Base-by-base conservation (phyloP, 2,797 vertebrate genomes). In the Melanotaenia nigrans region DNA sequence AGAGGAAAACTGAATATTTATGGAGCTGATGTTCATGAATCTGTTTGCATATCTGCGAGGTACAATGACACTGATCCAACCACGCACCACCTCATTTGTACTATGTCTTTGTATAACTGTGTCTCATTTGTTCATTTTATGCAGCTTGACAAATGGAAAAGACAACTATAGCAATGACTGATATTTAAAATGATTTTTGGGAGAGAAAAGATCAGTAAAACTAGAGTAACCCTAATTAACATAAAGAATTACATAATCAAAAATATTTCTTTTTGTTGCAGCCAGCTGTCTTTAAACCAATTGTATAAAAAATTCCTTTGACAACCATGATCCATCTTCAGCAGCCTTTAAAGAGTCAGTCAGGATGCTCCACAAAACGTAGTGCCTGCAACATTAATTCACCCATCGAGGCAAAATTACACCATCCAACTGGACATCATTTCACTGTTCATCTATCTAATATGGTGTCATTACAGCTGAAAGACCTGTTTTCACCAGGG, bases 391-490 rank as follows among this genome's bases (percentile, higher is more conserved):
- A 4, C 61, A 9, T 71, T 75, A 65, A 73, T 78, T 81, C 65
- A 74, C 69, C 68, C 66, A 58, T 66, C 33, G 16, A 53, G 16
- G 16, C 60, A 65, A n/a, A 82, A 63, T 71, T 30, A 68, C 67
- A 40, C 22, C 62, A 22, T 71, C 68, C 61, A 54, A 35, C 45
- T 65, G 72, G 73, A 76, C 76, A 14, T 75, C 73, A 79, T 83
- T 69, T 65, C 42, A 11, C 64, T n/a, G 33, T 62, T 85, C 80
- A 75, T 75, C 80, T 74, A 71, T 82, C 58, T 62, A 61, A 68
- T 54, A 35, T 20, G 65, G 24, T 2, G 59, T 57, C 47, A 65
- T 82, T 65, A 65, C 54, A 56, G 73, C 78, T 71, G 25, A 74
- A 65, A 80, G 65, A 57, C 65, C 61, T 2, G 62, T 36, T 66